Evolutionary conservation across 2,113 vertebrate genomes (phyloP).

Genomic region (Brienomyrus brachyistius): DNA sequence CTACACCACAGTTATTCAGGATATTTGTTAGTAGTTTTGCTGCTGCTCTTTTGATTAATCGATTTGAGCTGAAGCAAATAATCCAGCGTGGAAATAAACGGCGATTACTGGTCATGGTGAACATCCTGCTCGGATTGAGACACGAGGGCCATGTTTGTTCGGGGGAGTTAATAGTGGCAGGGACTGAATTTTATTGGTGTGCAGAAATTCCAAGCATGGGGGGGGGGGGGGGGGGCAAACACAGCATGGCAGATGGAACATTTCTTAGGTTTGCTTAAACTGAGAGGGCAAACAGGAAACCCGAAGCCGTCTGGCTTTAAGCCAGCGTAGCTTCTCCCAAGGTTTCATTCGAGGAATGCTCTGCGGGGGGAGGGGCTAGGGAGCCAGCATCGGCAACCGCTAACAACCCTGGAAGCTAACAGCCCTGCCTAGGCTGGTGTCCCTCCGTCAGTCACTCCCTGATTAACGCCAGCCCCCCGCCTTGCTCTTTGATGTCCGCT

Average conservation of each 20-base stretch:
- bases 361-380: not conserved
- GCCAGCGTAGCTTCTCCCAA: conserved; percentile 20
- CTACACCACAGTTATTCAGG: not conserved
- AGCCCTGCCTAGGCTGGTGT: conserved; percentile 3
- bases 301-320: conserved; percentile 31
- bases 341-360: conserved; percentile 28
- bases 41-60: not conserved
- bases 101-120: not conserved
- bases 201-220: conserved; percentile 42
- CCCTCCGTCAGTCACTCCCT: not conserved
- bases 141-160: not conserved
- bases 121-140: not conserved
- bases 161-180: not conserved
- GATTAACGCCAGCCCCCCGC: conserved; percentile 35
- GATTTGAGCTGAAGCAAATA: not conserved
- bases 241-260: conserved; percentile 56
- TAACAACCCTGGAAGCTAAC: conserved; percentile 24
- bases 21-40: not conserved
- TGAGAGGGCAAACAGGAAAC: conserved; percentile 47
- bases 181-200: conserved; percentile 46
- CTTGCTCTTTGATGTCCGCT: conserved; percentile 42
- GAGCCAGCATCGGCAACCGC: conserved; percentile 10
- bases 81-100: not conserved
- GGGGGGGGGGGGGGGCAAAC: conserved; percentile 34
- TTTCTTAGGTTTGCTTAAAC: conserved; percentile 49